Conservation (phyloP, 2,888 invertebrate genomes). For the Tuta absoluta region DNA sequence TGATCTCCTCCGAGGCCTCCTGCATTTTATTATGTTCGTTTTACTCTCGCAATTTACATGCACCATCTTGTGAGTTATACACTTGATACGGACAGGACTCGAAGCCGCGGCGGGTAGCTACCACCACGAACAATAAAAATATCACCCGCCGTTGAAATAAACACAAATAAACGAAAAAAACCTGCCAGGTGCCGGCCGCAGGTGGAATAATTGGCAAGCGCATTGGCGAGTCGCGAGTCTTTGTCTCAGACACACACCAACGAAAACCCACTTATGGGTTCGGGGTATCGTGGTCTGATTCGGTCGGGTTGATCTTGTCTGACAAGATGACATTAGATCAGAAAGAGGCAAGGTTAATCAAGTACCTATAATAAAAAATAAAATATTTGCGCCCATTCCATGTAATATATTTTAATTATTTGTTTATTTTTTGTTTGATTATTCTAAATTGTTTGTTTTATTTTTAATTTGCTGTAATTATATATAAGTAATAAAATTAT, state of each 20-base stretch:
- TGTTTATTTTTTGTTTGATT: too few relatives aligned
- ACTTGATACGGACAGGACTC: constrained; percentile 5
- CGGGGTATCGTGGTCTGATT: not conserved
- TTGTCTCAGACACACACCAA: constrained; percentile 66
- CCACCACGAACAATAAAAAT: constrained; percentile 76
- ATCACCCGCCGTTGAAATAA: constrained; percentile 77
- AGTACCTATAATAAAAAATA: not conserved
- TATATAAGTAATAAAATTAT: too few relatives aligned
- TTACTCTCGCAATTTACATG: constrained; percentile 15
- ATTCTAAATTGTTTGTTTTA: too few relatives aligned
- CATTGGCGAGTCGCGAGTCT: constrained; percentile 63
- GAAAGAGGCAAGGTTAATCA: not conserved
- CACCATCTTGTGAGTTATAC: constrained; percentile 7
- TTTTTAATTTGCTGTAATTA: too few relatives aligned
- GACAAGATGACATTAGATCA: too few relatives aligned
- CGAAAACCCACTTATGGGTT: constrained; percentile 9
- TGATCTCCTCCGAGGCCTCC: constrained; percentile 6
- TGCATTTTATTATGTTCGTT: constrained; percentile 6
- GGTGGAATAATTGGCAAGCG: constrained; percentile 77
- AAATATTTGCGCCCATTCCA: not conserved
- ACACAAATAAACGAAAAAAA: constrained; percentile 60
- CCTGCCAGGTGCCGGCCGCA: constrained; percentile 74
- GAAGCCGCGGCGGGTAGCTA: not conserved
- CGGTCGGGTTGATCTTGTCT: not conserved
- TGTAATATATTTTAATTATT: too few relatives aligned